These are phyloP conservation scores for Sinocyclocheilus maitianheensis DNA, from an alignment of 2,113 vertebrate genomes.

Conservation along the genomic window DNA sequence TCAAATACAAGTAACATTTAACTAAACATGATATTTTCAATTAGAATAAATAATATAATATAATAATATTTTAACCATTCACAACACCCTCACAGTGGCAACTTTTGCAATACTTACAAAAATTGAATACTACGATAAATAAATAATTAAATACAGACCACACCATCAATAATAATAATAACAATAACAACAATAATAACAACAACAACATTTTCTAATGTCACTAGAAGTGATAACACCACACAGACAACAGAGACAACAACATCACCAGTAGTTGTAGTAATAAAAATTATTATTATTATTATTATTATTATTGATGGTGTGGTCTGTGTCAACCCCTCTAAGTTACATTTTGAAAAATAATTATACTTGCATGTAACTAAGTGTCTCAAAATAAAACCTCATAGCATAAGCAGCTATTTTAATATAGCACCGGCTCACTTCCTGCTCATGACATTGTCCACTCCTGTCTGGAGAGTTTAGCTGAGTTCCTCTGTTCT, in stretches of 20 bases:
- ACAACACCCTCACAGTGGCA: not conserved
- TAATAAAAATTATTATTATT: no score
- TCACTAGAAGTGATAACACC: no score
- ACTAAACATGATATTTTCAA: no score
- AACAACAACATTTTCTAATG: not conserved
- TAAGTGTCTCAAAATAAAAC: slow-evolving; percentile 5
- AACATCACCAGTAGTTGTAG: no score
- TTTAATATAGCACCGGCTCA: slow-evolving; percentile 87
- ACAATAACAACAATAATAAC: not conserved
- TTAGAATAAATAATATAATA: no score
- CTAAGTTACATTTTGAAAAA: not conserved
- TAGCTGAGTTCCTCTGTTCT: slow-evolving; percentile 75
- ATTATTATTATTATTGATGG: not conserved
- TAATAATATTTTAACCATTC: not conserved
- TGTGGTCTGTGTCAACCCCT: not conserved
- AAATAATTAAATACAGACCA: no score
- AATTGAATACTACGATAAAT: not conserved
- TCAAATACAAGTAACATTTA: no score
- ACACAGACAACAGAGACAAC: no score
- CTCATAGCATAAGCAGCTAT: slow-evolving; percentile 79
- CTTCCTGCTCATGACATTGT: slow-evolving; percentile 75
- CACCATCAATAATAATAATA: no score
- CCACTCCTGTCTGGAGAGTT: slow-evolving; percentile 64
- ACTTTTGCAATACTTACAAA: not conserved
- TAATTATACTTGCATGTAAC: not conserved